A percentile compares a stretch with the other conserved stretches of the same genome.
Conservation (phyloP, 2,113 vertebrate species). For the Gopherus evgoodei region DNA sequence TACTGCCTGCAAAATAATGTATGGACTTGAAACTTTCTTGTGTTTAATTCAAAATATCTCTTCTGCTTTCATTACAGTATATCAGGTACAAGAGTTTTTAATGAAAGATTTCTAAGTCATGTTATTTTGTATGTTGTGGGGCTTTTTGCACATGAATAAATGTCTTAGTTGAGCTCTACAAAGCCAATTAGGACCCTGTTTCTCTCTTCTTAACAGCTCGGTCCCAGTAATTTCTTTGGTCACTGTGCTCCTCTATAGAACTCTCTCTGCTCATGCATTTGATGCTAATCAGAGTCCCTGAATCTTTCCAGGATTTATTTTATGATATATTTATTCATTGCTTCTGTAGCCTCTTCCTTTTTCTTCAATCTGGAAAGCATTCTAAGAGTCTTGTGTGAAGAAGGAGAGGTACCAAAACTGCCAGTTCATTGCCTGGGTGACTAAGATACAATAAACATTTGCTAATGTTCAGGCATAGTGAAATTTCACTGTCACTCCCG, state of each 20-base stretch:
- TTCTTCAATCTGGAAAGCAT: neutral
- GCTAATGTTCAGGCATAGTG: neutral
- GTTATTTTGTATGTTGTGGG: constrained; percentile 69
- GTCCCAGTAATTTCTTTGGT: constrained; percentile 56
- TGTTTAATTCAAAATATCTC: constrained; percentile 70
- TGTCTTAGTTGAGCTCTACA: constrained; percentile 65
- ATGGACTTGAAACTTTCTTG: constrained; percentile 58
- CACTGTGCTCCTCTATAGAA: constrained; percentile 2
- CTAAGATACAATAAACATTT: neutral
- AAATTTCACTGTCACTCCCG: neutral
- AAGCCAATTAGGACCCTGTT: constrained; percentile 67
- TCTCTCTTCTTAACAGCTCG: constrained; percentile 62
- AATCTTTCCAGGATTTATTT: constrained; percentile 30
- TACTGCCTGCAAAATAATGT: constrained; percentile 55
- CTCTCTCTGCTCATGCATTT: constrained; percentile 22
- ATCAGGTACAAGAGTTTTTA: constrained; percentile 20
- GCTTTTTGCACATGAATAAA: constrained; percentile 60
- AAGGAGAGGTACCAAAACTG: neutral
- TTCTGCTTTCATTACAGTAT: constrained; percentile 55
- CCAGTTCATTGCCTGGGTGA: neutral
- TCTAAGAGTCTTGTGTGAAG: neutral
- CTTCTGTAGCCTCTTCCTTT: constrained; percentile 6
- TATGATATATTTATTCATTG: constrained; percentile 29
- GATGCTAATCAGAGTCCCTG: constrained; percentile 41
- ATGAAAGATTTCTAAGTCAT: constrained; percentile 73